Evolutionary conservation across 2,797 vertebrate species (phyloP), one percentile per base, ranked within the genome.

Genomic region (Toxotes lorentzi): DNA sequence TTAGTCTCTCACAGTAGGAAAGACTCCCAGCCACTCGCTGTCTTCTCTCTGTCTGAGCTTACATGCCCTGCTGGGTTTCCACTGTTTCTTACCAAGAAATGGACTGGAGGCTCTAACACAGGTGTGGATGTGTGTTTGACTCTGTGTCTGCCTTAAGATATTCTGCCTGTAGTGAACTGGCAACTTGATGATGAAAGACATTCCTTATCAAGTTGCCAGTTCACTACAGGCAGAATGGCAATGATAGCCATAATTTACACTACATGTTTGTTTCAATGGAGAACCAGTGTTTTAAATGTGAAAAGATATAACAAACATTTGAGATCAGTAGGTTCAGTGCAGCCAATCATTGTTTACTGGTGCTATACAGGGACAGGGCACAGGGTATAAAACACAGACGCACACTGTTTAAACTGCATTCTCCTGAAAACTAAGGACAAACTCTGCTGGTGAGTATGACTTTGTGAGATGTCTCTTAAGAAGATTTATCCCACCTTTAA

Each of bases 391-490:
- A 65, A 48, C 38, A 27, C n/a, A 41, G 14, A 63, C 14, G n/a
- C 43, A 35, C 34, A 60, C 76, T 86, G 64, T n/a, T 54, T 57
- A 32, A 82, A 83, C 68, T 59, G 47, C 21, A 0, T 47, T 86
- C 71, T 23, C 27, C 48, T 68, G 59, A 83, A 73, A 85, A 48
- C 23, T 50, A 70, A 51, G 43, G 77, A 60, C 47, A 86, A 80
- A 75, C 78, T 88, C 82, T 64, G 47, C 45, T 16, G 68, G 50
- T 41, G 70, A 81, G 62, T 66, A 73, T 69, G 58, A 79, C 78
- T 81, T 82, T 85, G 86, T 58, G 70, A 87, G 87, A 80, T 34
- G 71, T 83, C 78, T 87, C 78, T 82, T 73, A 76, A 73, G 83
- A 68, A 51, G 83, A 87, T 87, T 84, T 56, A 84, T 84, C 51